Evolutionary conservation across 2,888 invertebrate genomes (phyloP).

Genomic region (Luperina nickerlii): DNA sequence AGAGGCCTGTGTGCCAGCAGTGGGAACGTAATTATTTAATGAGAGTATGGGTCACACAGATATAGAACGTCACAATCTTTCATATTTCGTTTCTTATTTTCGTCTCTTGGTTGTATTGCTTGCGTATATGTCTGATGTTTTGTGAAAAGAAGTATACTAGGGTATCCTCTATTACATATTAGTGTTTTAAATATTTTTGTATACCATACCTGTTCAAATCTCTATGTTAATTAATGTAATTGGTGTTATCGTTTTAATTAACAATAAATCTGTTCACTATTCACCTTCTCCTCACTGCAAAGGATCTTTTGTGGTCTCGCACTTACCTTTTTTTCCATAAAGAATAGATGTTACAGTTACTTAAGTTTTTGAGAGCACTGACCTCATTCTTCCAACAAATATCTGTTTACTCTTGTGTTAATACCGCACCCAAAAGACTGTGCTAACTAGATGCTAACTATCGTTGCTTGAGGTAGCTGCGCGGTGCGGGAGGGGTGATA

Average conservation of each 20-base stretch:
- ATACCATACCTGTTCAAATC: too few species aligned
- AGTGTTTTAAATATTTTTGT: too few species aligned
- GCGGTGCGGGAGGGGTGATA: too few species aligned
- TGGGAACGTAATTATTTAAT: not conserved
- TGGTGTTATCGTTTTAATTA: too few species aligned
- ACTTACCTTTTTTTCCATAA: not conserved
- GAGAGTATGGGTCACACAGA: not conserved
- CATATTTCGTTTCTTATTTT: not conserved
- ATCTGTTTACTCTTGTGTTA: conserved; percentile 26
- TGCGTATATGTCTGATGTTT: too few species aligned
- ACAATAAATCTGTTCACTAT: too few species aligned
- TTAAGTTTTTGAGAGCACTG: not conserved
- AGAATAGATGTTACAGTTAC: not conserved
- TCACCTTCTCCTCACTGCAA: not conserved
- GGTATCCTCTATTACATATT: too few species aligned
- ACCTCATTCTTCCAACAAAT: conserved; percentile 30
- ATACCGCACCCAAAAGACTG: conserved; percentile 17
- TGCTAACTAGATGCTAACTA: conserved; percentile 9
- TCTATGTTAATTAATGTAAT: too few species aligned
- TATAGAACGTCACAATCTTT: not conserved
- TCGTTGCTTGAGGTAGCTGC: too few species aligned
- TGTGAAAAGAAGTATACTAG: too few species aligned
- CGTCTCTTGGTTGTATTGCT: not conserved
- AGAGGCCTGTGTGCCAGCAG: too few species aligned
- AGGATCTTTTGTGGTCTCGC: not conserved